Base-by-base conservation (phyloP, 92 coral and sea anemone genomes). In the Epizoanthus fatuus region DNA sequence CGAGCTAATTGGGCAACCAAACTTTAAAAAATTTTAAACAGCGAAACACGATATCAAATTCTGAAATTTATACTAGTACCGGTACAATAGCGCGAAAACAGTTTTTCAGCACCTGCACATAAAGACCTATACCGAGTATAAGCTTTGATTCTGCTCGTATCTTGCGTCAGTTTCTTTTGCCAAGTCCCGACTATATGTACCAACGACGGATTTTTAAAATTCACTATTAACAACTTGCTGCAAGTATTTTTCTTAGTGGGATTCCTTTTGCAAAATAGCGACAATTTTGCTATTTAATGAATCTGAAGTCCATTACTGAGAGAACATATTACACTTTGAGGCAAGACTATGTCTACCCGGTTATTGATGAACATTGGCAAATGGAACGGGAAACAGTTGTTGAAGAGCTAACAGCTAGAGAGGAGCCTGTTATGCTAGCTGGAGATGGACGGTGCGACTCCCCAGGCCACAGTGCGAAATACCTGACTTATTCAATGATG, bases 401-500 rank as follows among this genome's bases (percentile, higher is more conserved):
- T 0, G 57, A 40, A 6, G 10, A 9, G 10, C 44, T 77, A 38
- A 86, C 63, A 65, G 52, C 77, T 3, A 76, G 90, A 58, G 75
- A 25, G 8, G 80, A 79, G 69, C 73, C 83, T 8, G 84, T 75
- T 16, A 75, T 71, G 63, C 70, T 75, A 47, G 89, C 77, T 68
- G 90, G 85, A 47, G 52, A 47, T 47, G 52, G 52, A 5, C 52
- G 52, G 52, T 47, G 52, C 9, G 52, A 47, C 52, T 81, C 66
- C 53, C 79, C 86, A 4, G 87, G 87, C 29, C 82, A 84, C 29
- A 86, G 79, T 77, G 79, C 84, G 2, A 86, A 66, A 13, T 86
- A 77, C 56, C 56, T 83, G 7, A 75, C 85, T 49, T 76, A 75
- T 37, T 62, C 84, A 8, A 64, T 86, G 85, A n/a, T 86, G 49